Evolutionary conservation across 2,797 vertebrate species (phyloP).

Genomic region (Alcedo quadribrachys): DNA sequence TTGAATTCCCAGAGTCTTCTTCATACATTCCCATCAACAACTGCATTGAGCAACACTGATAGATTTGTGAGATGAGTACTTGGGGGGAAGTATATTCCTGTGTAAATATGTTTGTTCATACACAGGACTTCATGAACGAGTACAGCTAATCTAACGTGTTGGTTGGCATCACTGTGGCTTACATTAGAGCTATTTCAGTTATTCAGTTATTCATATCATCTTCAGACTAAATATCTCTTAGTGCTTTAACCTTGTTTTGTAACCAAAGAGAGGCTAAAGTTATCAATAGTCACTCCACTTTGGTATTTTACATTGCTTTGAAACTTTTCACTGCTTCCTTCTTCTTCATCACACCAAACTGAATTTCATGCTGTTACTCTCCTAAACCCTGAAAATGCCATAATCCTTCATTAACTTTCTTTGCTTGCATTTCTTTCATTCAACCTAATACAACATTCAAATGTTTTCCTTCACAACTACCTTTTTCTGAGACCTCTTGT

Average conservation of each 20-base stretch:
- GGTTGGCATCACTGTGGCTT: not conserved
- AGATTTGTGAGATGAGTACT: not conserved
- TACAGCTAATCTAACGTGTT: not conserved
- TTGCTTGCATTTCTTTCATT: not conserved
- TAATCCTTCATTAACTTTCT: not conserved
- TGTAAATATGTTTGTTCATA: not conserved
- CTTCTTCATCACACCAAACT: not conserved
- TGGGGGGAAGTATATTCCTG: not conserved
- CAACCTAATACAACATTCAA: not conserved
- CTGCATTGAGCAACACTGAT: not conserved
- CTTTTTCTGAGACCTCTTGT: not conserved
- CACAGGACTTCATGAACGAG: not conserved
- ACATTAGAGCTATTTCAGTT: not conserved
- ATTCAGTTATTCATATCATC: not conserved
- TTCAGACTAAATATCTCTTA: not conserved
- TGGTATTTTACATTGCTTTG: rapidly evolving
- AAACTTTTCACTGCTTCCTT: not conserved
- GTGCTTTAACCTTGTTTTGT: not conserved
- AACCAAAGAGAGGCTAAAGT: not conserved
- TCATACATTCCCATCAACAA: not conserved
- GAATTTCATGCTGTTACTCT: not conserved
- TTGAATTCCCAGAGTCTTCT: not conserved
- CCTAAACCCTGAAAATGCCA: not conserved
- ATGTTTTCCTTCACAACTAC: not conserved
- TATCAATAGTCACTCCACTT: not conserved